Evolutionary conservation across 2,888 invertebrate species (phyloP).

Genomic region (Dermolepida albohirtum): DNA sequence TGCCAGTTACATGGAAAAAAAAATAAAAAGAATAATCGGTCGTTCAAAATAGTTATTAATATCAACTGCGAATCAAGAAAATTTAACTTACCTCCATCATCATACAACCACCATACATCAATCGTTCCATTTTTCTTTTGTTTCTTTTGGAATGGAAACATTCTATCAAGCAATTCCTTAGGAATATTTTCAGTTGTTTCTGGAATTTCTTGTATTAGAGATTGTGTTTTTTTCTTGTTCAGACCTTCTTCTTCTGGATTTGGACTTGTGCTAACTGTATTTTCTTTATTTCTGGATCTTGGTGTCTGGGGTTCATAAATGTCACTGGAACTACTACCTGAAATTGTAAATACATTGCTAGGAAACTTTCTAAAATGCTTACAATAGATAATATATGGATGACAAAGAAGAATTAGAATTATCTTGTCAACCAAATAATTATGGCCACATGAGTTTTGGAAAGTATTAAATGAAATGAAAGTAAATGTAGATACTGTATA

Average conservation of each 20-base stretch:
- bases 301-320: conserved; percentile 76
- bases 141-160: conserved; percentile 81
- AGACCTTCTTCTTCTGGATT: conserved; percentile 60
- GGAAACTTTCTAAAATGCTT: conserved; percentile 10
- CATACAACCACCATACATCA: conserved; percentile 53
- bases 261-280: conserved; percentile 65
- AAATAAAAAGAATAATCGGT: neutral
- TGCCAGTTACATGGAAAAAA: too few relatives aligned
- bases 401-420: too few relatives aligned
- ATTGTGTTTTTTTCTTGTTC: conserved; percentile 57
- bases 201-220: conserved; percentile 55
- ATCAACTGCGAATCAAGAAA: neutral
- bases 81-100: conserved; percentile 49
- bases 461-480: too few relatives aligned
- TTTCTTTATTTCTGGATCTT: conserved; percentile 65
- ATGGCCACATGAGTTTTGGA: too few relatives aligned
- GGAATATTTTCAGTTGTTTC: conserved; percentile 63
- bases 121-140: conserved; percentile 71
- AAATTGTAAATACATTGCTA: neutral
- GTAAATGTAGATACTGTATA: too few relatives aligned
- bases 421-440: too few relatives aligned
- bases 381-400: too few relatives aligned
- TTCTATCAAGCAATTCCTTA: conserved; percentile 66
- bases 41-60: too few relatives aligned
- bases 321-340: conserved; percentile 84